Conservation (phyloP, 2,888 invertebrate genomes). For the Cistogaster globosa region DNA sequence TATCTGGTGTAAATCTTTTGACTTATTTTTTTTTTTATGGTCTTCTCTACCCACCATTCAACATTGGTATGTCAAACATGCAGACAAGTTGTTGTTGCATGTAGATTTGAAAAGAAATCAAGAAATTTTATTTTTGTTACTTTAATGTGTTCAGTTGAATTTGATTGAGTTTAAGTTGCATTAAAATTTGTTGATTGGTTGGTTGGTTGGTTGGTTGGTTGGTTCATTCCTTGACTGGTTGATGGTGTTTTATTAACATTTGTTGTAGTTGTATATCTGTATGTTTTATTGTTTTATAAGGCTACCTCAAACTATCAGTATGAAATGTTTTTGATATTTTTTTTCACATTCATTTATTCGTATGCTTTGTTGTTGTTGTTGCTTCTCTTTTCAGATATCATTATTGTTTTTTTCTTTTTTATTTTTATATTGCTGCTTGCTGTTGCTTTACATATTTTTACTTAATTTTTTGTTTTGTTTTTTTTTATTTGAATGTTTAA, state of each 20-base stretch:
- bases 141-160: slow-evolving; percentile 47
- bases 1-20: slow-evolving; percentile 62
- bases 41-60: neutral
- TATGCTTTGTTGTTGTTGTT: slow-evolving; percentile 45
- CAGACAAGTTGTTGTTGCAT: slow-evolving; percentile 51
- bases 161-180: slow-evolving; percentile 64
- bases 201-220: slow-evolving; percentile 2
- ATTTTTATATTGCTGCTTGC: slow-evolving; percentile 54
- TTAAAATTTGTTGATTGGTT: slow-evolving; percentile 24
- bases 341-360: slow-evolving; percentile 14
- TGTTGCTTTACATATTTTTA: slow-evolving; percentile 60
- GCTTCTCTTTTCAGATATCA: slow-evolving; percentile 58
- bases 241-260: slow-evolving; percentile 33
- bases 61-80: slow-evolving; percentile 42
- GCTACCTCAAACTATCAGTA: slow-evolving; percentile 61
- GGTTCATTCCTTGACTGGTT: slow-evolving; percentile 14
- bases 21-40: slow-evolving; percentile 4
- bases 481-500: slow-evolving; percentile 8
- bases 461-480: slow-evolving; percentile 32
- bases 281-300: slow-evolving; percentile 50
- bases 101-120: neutral
- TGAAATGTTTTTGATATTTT: slow-evolving; percentile 54
- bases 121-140: slow-evolving; percentile 23
- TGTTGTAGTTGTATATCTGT: slow-evolving; percentile 39
- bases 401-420: slow-evolving; percentile 60